A percentile compares a stretch with the other conserved stretches of the same genome.
phyloP scores from a whole-genome alignment of 2,113 vertebrate species.

The cat (Felis catus) region DNA sequence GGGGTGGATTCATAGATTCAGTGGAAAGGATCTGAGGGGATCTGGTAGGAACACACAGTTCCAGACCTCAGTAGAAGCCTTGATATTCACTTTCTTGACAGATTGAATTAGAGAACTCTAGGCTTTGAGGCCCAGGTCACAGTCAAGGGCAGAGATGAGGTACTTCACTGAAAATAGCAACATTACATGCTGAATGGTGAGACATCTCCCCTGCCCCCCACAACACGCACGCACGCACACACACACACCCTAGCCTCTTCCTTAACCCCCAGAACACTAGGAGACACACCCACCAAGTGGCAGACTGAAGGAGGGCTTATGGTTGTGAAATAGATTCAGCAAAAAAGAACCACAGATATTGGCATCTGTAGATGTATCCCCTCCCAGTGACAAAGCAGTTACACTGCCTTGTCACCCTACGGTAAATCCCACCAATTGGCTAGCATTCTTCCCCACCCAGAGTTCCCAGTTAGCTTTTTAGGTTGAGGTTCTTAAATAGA shows the following conservation, averaged over 20 bases:
- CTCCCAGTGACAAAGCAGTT: neutral
- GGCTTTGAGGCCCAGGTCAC: neutral
- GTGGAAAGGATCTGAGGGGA: neutral
- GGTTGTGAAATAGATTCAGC: neutral
- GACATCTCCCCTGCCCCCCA: accelerated
- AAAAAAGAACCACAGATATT: neutral
- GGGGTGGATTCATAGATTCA: neutral
- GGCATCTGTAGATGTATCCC: neutral
- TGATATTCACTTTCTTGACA: neutral
- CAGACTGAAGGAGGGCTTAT: neutral
- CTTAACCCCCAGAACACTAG: neutral
- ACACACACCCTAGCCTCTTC: neutral
- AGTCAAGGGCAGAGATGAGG: neutral
- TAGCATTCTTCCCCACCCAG: neutral
- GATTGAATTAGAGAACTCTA: neutral
- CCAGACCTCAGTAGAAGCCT: neutral
- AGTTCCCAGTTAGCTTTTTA: neutral
- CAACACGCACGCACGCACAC: accelerated
- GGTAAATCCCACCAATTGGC: neutral
- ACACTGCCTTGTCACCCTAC: neutral
- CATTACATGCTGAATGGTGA: neutral
- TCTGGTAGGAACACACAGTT: neutral
- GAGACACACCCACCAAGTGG: neutral
- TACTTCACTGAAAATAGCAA: neutral
- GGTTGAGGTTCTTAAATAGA: neutral